Percentiles rank a stretch among this genome's conserved stretches.
These are phyloP conservation scores for Paelopatides confundens DNA, from an alignment of 53 echinoderm and acorn worm genomes.

Conservation along the genomic window DNA sequence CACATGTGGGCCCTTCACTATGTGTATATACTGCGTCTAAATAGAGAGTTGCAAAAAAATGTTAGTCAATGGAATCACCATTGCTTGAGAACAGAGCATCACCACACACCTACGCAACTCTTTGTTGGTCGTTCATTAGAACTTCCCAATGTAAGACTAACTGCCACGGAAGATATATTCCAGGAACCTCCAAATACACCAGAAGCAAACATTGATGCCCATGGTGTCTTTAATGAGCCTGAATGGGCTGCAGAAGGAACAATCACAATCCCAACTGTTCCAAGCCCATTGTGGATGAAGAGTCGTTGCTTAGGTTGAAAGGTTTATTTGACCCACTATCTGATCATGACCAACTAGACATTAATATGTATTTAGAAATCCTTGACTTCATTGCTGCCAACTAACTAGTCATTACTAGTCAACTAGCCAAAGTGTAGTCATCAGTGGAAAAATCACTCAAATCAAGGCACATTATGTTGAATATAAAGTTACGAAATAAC, in stretches of 20 bases:
- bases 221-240: background rate
- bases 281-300: background rate
- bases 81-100: slow-evolving; percentile 61
- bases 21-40: slow-evolving; percentile 55
- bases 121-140: background rate
- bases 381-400: background rate
- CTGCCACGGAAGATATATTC: background rate
- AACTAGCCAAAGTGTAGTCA: too few species aligned
- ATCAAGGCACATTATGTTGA: too few species aligned
- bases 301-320: background rate
- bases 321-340: background rate
- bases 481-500: too few species aligned
- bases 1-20: slow-evolving; percentile 64
- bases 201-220: background rate
- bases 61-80: slow-evolving; percentile 56
- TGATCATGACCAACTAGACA: background rate
- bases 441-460: too few species aligned
- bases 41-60: slow-evolving; percentile 50
- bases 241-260: background rate
- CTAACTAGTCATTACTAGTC: too few species aligned
- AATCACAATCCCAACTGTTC: background rate
- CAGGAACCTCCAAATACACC: background rate
- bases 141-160: background rate
- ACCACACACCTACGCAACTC: slow-evolving; percentile 62
- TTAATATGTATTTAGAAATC: background rate